Base-by-base conservation (phyloP, 1,140 invertebrate species). In the Conopomorpha cramerella region DNA sequence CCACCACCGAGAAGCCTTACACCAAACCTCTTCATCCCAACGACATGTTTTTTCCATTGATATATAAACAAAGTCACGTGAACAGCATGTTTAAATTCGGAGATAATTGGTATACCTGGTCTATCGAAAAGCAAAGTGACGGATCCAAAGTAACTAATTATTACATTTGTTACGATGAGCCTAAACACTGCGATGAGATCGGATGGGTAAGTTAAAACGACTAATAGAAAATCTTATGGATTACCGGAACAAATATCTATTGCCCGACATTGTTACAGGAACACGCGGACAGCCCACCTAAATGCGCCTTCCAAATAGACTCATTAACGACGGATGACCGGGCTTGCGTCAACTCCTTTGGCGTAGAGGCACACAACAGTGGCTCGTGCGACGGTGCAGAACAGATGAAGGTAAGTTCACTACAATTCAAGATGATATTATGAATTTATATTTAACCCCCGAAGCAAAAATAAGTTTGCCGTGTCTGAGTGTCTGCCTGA, bases 61-160 rank as follows among this genome's bases (percentile, higher is more conserved):
- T 73, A 36, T 71, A 71, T 38, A 46, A 45, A 3, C 68, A 73
- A 41, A 52, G 26, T 31, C 60, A 73, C 34, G 59, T 73, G 15
- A 71, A 67, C 36, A 71, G 60, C 25, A 71, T 73, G 68, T 73
- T 73, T 34, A 71, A 71, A 37, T 71, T 68, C 33, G 68, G 62
- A 2, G 62, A 71, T 17, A 71, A 60, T 16, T 73, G 66, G 68
- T 71, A 71, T 36, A 73, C 68, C 11, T 73, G 68, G 68, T 60
- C 66, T 0, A 59, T 51, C 3, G 68, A 73, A 30, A 66, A 60
- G 33, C 41, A 66, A 3, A 49, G 49, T 0, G 68, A 73, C 32
- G 66, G 66, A 0, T 61, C 68, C 0, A 67, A 60, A 16, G 58
- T 52, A 1, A 54, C 45, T 11, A 71, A 60, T 35, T 73, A 73